Evolutionary conservation across 1,140 invertebrate species (phyloP).

Genomic region (Bombyx mandarina): DNA sequence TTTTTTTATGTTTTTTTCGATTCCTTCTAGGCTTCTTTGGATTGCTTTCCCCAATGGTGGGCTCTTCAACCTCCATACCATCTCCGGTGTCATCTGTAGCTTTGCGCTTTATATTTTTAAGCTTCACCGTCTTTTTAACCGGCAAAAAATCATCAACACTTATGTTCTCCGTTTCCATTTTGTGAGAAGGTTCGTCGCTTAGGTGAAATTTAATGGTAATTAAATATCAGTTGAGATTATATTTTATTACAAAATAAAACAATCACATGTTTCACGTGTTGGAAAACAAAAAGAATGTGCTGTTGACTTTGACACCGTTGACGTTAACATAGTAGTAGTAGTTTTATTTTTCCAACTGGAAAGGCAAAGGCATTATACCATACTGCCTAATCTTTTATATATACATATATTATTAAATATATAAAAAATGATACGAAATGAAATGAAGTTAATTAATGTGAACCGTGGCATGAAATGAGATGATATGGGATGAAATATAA

Average conservation of each 20-base stretch:
- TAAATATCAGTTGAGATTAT: slow-evolving; percentile 3
- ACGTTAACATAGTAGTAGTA: too few relatives aligned
- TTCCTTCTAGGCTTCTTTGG: slow-evolving; percentile 53
- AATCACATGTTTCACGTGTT: slow-evolving; percentile 17
- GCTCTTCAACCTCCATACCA: slow-evolving; percentile 75
- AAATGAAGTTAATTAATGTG: too few relatives aligned
- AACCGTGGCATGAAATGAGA: too few relatives aligned
- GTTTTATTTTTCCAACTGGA: too few relatives aligned
- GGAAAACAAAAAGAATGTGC: too few relatives aligned
- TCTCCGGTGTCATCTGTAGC: slow-evolving; percentile 61
- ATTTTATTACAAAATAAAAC: slow-evolving; percentile 22
- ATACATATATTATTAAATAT: too few relatives aligned
- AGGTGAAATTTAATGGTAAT: slow-evolving; percentile 5
- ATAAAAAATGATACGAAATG: too few relatives aligned
- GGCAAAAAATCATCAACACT: slow-evolving; percentile 72
- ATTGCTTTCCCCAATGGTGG: slow-evolving; percentile 76
- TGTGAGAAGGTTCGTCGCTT: slow-evolving; percentile 9
- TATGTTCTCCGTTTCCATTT: slow-evolving; percentile 69
- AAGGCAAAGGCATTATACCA: too few relatives aligned
- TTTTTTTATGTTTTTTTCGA: slow-evolving; percentile 70
- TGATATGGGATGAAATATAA: too few relatives aligned
- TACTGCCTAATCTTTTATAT: too few relatives aligned
- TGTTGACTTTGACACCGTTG: too few relatives aligned
- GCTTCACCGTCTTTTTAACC: slow-evolving; percentile 58
- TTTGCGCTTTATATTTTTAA: slow-evolving; percentile 70